Evolutionary conservation across 2,888 invertebrate species (phyloP).

Genomic region (Brachypalpus laphriformis): DNA sequence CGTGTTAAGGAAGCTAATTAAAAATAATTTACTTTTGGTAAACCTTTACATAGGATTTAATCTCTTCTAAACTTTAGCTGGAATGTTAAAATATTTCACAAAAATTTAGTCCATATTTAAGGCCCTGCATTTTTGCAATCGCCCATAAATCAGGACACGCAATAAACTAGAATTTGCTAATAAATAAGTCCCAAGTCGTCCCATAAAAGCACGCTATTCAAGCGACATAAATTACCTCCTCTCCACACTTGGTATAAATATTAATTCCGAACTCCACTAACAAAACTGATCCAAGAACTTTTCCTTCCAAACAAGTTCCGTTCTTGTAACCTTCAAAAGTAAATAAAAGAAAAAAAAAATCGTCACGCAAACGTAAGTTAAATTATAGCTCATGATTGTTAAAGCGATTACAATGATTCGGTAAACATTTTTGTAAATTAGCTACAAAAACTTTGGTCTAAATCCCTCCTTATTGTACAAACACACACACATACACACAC

Average conservation of each 20-base stretch:
- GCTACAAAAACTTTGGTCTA: slow-evolving; percentile 3
- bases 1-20: no score
- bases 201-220: neutral
- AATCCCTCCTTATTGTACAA: neutral
- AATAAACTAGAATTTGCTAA: neutral
- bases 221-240: neutral
- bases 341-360: slow-evolving; percentile 15
- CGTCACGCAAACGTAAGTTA: slow-evolving; percentile 16
- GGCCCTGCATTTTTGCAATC: neutral
- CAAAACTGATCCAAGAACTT: neutral
- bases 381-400: slow-evolving; percentile 23
- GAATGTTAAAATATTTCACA: no score
- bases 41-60: no score
- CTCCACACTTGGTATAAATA: neutral
- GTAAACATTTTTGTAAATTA: slow-evolving; percentile 37
- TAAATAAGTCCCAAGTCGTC: neutral
- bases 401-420: slow-evolving; percentile 31
- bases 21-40: no score
- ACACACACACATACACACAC: neutral
- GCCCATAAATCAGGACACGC: neutral
- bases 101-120: neutral
- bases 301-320: neutral
- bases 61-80: no score
- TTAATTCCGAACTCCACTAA: neutral
- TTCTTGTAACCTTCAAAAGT: neutral